Conservation (phyloP, 2,113 vertebrate species). For the Pipra filicauda region DNA sequence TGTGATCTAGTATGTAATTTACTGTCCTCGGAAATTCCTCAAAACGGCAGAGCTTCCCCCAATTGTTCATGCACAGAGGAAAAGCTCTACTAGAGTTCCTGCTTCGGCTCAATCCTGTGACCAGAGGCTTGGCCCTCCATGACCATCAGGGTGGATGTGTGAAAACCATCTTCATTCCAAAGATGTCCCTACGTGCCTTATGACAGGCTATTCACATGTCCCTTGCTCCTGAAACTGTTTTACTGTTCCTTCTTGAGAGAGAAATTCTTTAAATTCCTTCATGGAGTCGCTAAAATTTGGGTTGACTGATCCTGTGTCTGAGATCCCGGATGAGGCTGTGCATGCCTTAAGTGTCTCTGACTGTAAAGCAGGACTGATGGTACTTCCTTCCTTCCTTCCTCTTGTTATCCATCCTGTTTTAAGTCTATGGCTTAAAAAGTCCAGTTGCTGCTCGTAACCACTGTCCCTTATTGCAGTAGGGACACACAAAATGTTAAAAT, state of each 20-base stretch:
- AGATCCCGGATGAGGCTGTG: neutral
- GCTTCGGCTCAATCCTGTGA: neutral
- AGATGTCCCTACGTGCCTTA: conserved; percentile 12
- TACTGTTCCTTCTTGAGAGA: neutral
- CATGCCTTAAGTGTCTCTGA: neutral
- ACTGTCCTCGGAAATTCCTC: conserved; percentile 75
- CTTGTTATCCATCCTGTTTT: neutral
- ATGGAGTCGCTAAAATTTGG: neutral
- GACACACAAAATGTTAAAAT: neutral
- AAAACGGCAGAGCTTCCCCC: conserved; percentile 68
- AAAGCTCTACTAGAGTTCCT: conserved; percentile 58
- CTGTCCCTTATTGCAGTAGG: neutral
- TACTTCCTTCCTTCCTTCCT: conserved; percentile 40
- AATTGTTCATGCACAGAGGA: conserved; percentile 73
- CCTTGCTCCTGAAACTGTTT: neutral
- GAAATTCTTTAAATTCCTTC: neutral
- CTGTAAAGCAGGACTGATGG: neutral
- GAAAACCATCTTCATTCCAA: conserved; percentile 49
- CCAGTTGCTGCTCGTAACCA: neutral
- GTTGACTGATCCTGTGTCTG: neutral
- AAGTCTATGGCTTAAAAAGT: neutral
- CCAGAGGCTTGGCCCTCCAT: neutral
- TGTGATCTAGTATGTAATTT: conserved; percentile 64
- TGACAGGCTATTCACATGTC: neutral
- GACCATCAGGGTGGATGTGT: neutral